Evolutionary conservation across 2,797 vertebrate genomes (phyloP), one percentile per base, ranked within the genome.

Genomic region (Natrix natrix): DNA sequence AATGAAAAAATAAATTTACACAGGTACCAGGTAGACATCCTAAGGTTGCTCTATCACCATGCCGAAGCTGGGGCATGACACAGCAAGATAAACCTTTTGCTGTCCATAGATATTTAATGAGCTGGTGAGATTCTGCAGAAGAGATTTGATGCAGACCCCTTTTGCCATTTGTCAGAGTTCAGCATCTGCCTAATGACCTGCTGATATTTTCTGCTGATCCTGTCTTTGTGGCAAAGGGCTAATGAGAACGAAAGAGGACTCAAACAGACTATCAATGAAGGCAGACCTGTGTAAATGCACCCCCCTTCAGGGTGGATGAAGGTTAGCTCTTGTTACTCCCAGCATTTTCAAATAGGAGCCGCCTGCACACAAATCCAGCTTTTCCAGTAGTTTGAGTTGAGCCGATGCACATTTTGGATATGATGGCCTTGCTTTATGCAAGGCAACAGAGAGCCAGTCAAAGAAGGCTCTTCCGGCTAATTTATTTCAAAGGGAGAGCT

Each of bases 171-270:
- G 94, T 91, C 95, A 91, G 88, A 92, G 93, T 20, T 54, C 91
- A 95, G 90, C 94, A 95, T 94, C 96, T 95, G 96, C 90, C 94
- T 97, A 95, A 97, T 89, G 94, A 96, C 95, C 88, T 93, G 88
- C 96, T 92, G 93, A 0, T 91, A 94, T 95, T 94, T 92, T 94
- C 94, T 92, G 0, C 60, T 63, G 32, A 20, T 56, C 91, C 90
- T 88, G 66, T 89, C 78, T 92, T 86, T 95, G 91, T 87, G 32
- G 94, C 87, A 4, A 0, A 63, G 43, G 90, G 90, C 28, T 95
- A 96, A 96, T 92, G 87, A 96, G 96, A 92, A 88, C 56, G 86
- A 93, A 92, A 89, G 60, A 48, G 87, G 59, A 88, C 74, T 28
- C 2, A 93, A 91, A 90, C 0, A 91, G 94, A 56, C 24, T 95